These are phyloP conservation scores for Abrostola triplasia DNA, from an alignment of 2,888 invertebrate genomes.

Conservation along the genomic window DNA sequence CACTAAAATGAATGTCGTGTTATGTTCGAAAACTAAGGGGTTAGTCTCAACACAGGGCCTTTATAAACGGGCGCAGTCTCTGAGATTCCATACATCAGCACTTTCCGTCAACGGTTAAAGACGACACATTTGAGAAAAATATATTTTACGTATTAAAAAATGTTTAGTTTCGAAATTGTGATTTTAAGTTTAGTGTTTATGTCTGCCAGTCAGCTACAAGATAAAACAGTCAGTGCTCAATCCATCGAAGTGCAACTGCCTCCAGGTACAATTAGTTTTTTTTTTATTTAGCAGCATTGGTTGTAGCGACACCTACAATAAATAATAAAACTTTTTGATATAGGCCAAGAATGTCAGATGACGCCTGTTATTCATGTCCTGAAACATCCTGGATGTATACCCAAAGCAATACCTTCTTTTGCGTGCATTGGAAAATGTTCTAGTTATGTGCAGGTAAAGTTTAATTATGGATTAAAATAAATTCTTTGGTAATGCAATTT, in stretches of 20 bases:
- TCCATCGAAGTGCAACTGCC: constrained; percentile 72
- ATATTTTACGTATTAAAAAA: constrained; percentile 39
- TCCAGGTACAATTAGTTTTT: constrained; percentile 66
- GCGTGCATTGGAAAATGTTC: constrained; percentile 97
- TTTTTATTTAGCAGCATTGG: not conserved
- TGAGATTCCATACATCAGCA: constrained; percentile 36
- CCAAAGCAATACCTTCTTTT: constrained; percentile 97
- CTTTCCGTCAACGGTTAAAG: constrained; percentile 26
- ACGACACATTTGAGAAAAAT: not conserved
- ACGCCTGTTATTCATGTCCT: constrained; percentile 97
- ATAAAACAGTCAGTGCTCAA: constrained; percentile 68
- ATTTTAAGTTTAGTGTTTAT: constrained; percentile 60
- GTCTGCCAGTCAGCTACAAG: constrained; percentile 63
- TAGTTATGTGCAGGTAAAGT: constrained; percentile 95
- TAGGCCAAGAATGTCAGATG: constrained; percentile 95
- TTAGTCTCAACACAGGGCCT: constrained; percentile 24
- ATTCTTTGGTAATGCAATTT: not conserved
- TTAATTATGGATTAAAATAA: not conserved
- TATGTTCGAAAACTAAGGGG: constrained; percentile 22
- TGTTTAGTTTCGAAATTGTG: constrained; percentile 58
- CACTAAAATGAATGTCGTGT: constrained; percentile 71
- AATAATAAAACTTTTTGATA: constrained; percentile 1
- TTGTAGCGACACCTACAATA: not conserved
- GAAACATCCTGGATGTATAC: constrained; percentile 96
- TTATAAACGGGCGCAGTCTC: constrained; percentile 35